A percentile compares a stretch with the other conserved stretches of the same genome.
Conservation (phyloP, 2,113 vertebrate genomes). For the Phyllostomus hastatus region DNA sequence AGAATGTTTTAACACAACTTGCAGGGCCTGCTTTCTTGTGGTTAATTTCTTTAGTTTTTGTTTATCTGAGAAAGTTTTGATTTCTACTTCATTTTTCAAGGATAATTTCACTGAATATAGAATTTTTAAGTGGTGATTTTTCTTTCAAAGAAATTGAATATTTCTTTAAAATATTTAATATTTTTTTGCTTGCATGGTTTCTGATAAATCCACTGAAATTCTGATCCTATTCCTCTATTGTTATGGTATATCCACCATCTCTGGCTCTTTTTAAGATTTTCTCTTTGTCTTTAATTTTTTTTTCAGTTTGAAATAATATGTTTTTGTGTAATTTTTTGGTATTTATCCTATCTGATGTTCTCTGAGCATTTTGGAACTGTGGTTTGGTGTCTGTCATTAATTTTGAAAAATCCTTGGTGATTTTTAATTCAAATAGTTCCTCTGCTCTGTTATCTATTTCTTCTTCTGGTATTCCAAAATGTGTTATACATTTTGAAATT, state of each 20-base stretch:
- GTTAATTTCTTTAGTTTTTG: not conserved
- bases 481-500: not conserved
- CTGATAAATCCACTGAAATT: not conserved
- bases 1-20: not conserved
- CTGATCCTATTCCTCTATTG: too few relatives aligned
- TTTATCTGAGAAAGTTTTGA: not conserved
- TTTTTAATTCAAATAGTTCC: not conserved
- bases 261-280: not conserved
- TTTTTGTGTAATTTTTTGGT: not conserved
- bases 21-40: not conserved
- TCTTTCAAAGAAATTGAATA: not conserved
- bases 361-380: not conserved
- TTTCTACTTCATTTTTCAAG: not conserved
- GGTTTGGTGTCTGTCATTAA: not conserved
- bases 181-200: not conserved
- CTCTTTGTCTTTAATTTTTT: not conserved
- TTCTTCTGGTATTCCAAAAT: not conserved
- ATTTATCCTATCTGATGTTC: not conserved
- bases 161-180: not conserved
- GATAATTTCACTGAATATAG: not conserved
- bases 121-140: not conserved
- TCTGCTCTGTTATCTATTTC: not conserved
- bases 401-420: not conserved
- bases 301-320: not conserved
- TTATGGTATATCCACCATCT: not conserved